Conservation (phyloP, 2,888 invertebrate species). For the Clostera curtula region DNA sequence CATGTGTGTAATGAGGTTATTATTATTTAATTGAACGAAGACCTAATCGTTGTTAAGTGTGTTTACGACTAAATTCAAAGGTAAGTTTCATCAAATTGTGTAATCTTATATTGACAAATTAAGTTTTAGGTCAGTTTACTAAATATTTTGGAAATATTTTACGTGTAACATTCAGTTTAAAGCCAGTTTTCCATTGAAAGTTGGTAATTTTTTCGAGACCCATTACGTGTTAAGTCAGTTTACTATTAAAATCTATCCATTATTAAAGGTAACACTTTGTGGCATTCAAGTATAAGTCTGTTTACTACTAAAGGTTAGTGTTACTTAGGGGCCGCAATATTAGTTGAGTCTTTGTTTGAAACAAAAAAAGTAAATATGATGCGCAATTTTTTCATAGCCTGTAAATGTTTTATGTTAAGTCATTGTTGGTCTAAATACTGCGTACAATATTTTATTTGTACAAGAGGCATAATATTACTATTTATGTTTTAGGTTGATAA, state of each 20-base stretch:
- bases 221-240: slow-evolving; percentile 6
- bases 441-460: slow-evolving; percentile 5
- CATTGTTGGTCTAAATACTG: slow-evolving; percentile 9
- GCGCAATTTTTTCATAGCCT: slow-evolving; percentile 5
- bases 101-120: slow-evolving; percentile 8
- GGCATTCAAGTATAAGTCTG: slow-evolving; percentile 7
- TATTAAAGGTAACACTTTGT: slow-evolving; percentile 5
- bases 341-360: slow-evolving; percentile 7
- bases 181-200: slow-evolving; percentile 8
- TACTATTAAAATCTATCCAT: slow-evolving; percentile 6
- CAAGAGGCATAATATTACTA: slow-evolving; percentile 7
- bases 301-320: slow-evolving; percentile 8
- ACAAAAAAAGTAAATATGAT: slow-evolving; percentile 4
- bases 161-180: too few relatives aligned
- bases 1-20: slow-evolving; percentile 6
- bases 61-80: slow-evolving; percentile 6
- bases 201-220: slow-evolving; percentile 3
- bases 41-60: slow-evolving; percentile 8
- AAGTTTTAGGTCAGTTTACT: slow-evolving; percentile 8
- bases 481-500: slow-evolving; percentile 10
- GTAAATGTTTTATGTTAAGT: slow-evolving; percentile 7
- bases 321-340: slow-evolving; percentile 6
- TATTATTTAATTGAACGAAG: slow-evolving; percentile 8
- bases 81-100: slow-evolving; percentile 8
- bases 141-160: slow-evolving; percentile 6